Percentiles rank a stretch among this genome's conserved stretches.
Conservation (phyloP, 2,113 vertebrate species). For the Centrocercus urophasianus region DNA sequence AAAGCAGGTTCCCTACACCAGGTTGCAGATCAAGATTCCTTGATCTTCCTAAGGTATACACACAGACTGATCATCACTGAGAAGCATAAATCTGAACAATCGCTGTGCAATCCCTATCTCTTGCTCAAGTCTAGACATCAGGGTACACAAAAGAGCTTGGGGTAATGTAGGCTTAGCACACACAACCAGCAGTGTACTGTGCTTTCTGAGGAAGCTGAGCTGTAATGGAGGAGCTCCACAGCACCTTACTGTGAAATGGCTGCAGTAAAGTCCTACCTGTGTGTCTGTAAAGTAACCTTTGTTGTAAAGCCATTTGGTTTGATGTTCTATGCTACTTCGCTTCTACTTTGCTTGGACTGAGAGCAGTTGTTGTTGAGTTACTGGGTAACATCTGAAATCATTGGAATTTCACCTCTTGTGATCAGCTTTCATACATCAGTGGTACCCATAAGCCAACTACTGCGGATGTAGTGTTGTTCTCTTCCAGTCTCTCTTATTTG, state of each 20-base stretch:
- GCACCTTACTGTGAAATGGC: neutral
- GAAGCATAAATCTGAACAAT: neutral
- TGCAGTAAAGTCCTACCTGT: neutral
- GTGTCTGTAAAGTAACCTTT: neutral
- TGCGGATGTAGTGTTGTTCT: neutral
- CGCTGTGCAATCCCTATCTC: neutral
- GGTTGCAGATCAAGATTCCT: neutral
- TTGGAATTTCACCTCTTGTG: neutral
- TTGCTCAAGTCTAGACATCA: neutral
- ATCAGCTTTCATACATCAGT: neutral
- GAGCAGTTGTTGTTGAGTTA: neutral
- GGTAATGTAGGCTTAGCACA: neutral
- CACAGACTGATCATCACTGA: neutral
- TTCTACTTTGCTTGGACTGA: neutral
- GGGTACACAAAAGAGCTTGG: accelerated
- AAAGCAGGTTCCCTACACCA: too few species aligned
- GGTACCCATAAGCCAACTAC: neutral
- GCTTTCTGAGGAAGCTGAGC: neutral
- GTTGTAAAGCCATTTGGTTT: neutral
- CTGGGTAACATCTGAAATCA: neutral
- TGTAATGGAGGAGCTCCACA: neutral
- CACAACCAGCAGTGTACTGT: neutral
- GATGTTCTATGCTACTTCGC: neutral
- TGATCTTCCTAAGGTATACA: neutral
- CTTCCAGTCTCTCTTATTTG: neutral